These are phyloP conservation scores for Acanthochromis polyacanthus DNA, from an alignment of 2,113 vertebrate species.

Conservation along the genomic window DNA sequence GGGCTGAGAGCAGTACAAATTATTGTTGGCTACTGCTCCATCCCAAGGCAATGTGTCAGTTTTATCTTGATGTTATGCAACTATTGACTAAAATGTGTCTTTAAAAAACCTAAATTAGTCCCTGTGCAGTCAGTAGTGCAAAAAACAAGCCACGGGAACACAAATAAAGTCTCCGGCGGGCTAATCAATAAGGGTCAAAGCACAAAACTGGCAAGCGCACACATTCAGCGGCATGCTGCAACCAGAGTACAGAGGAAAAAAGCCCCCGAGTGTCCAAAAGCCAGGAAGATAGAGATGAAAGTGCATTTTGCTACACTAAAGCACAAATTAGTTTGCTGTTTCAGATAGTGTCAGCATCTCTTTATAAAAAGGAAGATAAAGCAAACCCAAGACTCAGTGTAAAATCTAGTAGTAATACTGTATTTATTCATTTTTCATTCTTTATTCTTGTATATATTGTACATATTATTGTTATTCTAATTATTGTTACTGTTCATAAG, in stretches of 20 bases:
- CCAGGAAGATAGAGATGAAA: neutral
- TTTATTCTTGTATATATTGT: no score
- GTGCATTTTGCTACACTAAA: neutral
- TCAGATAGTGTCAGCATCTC: neutral
- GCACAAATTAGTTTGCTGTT: neutral
- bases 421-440: no score
- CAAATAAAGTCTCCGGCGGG: conserved; percentile 47
- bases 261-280: neutral
- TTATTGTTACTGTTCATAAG: no score
- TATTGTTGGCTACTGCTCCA: conserved; percentile 71
- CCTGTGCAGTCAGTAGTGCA: conserved; percentile 39
- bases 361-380: no score
- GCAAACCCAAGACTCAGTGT: no score
- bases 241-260: neutral
- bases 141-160: conserved; percentile 62
- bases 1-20: conserved; percentile 75
- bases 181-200: conserved; percentile 64
- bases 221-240: conserved; percentile 28
- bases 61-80: conserved; percentile 76
- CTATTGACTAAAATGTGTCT: conserved; percentile 51
- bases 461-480: no score
- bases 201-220: conserved; percentile 36
- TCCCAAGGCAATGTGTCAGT: conserved; percentile 74
- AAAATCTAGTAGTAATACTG: no score
- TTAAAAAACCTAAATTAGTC: conserved; percentile 45